Conservation (phyloP, 2,797 vertebrate genomes). For the Poeciliopsis gracilis region DNA sequence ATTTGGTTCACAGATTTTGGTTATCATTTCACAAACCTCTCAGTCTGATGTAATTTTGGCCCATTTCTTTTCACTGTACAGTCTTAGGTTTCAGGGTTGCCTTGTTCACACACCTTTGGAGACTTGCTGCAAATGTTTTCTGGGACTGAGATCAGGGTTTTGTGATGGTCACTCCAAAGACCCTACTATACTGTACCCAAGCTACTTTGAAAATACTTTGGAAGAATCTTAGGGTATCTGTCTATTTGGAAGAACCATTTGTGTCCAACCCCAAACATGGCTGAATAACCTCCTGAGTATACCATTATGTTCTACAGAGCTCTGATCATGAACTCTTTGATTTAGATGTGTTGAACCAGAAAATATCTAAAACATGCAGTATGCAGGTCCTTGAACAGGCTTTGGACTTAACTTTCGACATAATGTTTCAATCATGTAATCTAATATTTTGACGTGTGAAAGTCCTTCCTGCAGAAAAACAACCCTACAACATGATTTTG, state of each 20-base stretch:
- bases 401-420: background rate
- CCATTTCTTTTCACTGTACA: background rate
- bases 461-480: background rate
- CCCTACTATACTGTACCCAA: background rate
- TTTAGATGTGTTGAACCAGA: background rate
- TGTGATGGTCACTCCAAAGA: background rate
- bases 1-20: background rate
- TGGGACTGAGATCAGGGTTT: background rate
- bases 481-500: background rate
- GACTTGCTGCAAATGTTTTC: background rate
- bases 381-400: background rate
- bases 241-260: background rate
- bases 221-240: background rate
- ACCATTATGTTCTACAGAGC: background rate
- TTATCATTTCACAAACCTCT: background rate
- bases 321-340: background rate
- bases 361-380: background rate
- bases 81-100: background rate
- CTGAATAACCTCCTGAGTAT: background rate
- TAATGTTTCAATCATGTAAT: background rate
- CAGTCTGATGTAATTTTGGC: background rate
- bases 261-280: background rate
- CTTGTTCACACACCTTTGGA: background rate
- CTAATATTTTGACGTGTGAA: background rate
- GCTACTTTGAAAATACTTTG: background rate